Conservation (phyloP, 2,797 vertebrate species). For the Cyprinella venusta region DNA sequence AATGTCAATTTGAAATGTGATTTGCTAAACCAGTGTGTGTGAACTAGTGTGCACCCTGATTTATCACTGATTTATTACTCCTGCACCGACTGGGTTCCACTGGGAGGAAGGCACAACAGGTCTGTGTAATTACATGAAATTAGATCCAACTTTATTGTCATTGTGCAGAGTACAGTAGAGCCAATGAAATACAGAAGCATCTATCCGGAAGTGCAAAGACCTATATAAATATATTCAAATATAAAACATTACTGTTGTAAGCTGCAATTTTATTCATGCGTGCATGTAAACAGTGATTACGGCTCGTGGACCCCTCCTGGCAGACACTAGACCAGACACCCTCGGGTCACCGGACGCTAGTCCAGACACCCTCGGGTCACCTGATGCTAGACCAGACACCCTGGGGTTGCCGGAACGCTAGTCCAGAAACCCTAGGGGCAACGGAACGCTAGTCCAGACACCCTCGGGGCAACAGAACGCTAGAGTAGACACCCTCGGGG, state of each 20-base stretch:
- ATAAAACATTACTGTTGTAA: conserved; percentile 13
- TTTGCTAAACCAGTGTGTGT: background rate
- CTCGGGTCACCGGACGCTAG: background rate
- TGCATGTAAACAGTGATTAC: conserved; percentile 6
- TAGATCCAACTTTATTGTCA: conserved; percentile 33
- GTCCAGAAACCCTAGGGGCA: too few relatives aligned
- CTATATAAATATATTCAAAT: background rate
- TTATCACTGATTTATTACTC: background rate
- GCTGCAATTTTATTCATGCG: background rate
- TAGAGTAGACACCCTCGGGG: background rate
- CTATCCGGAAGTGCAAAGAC: background rate
- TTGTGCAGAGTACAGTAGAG: conserved; percentile 27
- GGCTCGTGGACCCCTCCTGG: background rate
- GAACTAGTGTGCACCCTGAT: background rate
- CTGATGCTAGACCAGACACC: background rate
- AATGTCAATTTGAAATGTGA: background rate
- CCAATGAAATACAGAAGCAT: conserved; percentile 25
- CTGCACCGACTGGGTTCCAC: background rate
- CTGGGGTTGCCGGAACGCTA: background rate
- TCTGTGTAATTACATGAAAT: background rate
- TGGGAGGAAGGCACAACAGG: background rate
- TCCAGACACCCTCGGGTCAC: background rate
- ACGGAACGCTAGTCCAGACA: background rate
- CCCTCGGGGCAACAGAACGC: background rate
- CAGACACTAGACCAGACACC: background rate